Percentiles rank a stretch among this genome's conserved stretches.
Evolutionary conservation across 2,888 invertebrate genomes (phyloP).

Genomic region (Leptinotarsa haldemani): DNA sequence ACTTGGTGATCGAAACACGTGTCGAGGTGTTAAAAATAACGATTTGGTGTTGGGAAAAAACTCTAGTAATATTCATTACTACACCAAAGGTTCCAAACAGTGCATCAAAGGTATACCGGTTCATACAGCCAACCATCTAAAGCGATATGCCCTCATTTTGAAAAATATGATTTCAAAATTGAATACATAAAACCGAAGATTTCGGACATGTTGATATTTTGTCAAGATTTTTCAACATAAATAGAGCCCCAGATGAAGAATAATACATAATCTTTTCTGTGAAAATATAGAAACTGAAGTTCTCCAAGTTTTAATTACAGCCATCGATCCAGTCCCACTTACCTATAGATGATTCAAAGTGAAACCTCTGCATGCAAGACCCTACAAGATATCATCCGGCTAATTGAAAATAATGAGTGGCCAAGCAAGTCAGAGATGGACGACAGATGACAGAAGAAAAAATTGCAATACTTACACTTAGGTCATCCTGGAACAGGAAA

Average conservation of each 20-base stretch:
- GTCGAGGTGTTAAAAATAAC: no score
- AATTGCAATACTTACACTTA: not conserved
- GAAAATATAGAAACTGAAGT: no score
- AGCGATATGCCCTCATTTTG: not conserved
- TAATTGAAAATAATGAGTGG: not conserved
- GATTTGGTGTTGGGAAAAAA: no score
- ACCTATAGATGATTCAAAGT: no score
- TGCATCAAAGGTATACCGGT: no score
- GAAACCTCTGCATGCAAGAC: no score
- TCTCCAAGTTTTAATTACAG: no score
- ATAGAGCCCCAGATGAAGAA: not conserved
- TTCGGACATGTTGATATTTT: not conserved
- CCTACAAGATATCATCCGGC: not conserved
- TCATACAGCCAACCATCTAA: not conserved
- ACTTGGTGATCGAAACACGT: no score
- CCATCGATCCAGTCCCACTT: not conserved
- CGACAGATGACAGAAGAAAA: not conserved
- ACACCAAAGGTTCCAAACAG: no score
- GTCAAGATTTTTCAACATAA: not conserved
- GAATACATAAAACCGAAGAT: not conserved
- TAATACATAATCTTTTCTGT: no score
- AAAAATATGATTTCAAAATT: not conserved
- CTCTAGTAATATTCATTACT: no score
- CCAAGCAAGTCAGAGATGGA: not conserved
- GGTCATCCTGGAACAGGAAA: constrained; percentile 1